Percentiles rank a stretch among this genome's conserved stretches.
Conservation (phyloP, 2,797 vertebrate species). For the Neosilurus hyrtlii region DNA sequence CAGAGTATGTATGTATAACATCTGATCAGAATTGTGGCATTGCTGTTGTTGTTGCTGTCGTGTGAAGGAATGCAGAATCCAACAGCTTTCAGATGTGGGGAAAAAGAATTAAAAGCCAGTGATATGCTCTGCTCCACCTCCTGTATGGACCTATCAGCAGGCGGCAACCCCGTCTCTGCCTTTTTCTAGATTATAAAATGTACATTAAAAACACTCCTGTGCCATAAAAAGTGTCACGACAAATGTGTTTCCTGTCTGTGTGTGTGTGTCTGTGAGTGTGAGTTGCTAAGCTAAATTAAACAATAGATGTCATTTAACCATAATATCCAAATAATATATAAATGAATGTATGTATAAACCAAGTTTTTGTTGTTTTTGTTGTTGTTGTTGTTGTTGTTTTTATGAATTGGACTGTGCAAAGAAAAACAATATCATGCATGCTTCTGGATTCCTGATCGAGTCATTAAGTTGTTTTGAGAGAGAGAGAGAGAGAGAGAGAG, state of each 20-base stretch:
- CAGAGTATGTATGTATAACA: background rate
- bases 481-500: too few relatives aligned
- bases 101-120: background rate
- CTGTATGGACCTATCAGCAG: slow-evolving; percentile 8
- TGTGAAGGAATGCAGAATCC: slow-evolving; percentile 1
- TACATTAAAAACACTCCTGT: background rate
- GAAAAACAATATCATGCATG: background rate
- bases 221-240: background rate
- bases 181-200: background rate
- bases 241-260: background rate
- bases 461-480: background rate
- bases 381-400: too few relatives aligned
- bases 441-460: background rate
- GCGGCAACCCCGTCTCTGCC: background rate
- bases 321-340: background rate
- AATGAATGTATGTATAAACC: too few relatives aligned
- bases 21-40: background rate
- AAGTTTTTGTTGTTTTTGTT: too few relatives aligned
- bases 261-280: background rate
- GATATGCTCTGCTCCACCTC: background rate
- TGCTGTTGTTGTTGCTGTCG: background rate
- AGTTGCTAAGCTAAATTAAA: background rate
- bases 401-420: too few relatives aligned
- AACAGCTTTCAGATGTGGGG: slow-evolving; percentile 17
- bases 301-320: background rate